A percentile compares a stretch with the other conserved stretches of the same genome.
Evolutionary conservation across 1,140 invertebrate species (phyloP).

Genomic region (Brachionus manjavacas): DNA sequence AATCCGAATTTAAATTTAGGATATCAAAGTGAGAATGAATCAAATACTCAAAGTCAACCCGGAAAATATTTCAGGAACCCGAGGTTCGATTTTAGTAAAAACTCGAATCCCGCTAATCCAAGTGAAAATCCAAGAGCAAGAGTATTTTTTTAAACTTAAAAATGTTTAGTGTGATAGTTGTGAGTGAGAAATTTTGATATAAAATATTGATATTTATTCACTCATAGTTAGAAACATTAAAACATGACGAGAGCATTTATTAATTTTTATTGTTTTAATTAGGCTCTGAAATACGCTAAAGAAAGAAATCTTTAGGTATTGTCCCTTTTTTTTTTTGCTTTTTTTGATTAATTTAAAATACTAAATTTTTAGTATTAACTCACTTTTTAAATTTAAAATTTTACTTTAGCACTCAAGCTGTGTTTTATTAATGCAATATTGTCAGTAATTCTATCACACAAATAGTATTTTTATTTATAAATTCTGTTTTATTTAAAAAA

Average conservation of each 20-base stretch:
- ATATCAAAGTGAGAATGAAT: not conserved
- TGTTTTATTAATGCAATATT: not conserved
- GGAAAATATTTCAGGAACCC: conserved; percentile 18
- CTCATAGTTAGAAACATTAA: not conserved
- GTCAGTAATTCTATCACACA: not conserved
- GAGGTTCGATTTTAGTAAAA: conserved; percentile 16
- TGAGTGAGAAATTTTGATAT: not conserved
- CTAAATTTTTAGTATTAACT: not conserved
- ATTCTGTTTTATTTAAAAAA: not conserved
- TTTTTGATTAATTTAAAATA: not conserved
- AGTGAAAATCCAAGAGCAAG: conserved; percentile 14
- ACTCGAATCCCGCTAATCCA: not conserved
- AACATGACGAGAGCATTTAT: not conserved
- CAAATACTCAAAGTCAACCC: not conserved
- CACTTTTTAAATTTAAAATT: not conserved
- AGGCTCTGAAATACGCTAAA: conserved; percentile 25
- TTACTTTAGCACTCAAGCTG: not conserved
- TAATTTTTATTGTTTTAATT: not conserved
- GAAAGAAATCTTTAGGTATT: conserved; percentile 24
- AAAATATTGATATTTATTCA: not conserved
- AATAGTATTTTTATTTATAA: not conserved
- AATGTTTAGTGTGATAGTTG: not conserved
- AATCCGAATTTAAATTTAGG: not conserved
- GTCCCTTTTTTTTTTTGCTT: not conserved
- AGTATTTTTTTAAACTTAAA: not conserved